Percentiles rank a stretch among this genome's conserved stretches.
Conservation (phyloP, 2,113 vertebrate genomes). For the Chloropsis hardwickii region DNA sequence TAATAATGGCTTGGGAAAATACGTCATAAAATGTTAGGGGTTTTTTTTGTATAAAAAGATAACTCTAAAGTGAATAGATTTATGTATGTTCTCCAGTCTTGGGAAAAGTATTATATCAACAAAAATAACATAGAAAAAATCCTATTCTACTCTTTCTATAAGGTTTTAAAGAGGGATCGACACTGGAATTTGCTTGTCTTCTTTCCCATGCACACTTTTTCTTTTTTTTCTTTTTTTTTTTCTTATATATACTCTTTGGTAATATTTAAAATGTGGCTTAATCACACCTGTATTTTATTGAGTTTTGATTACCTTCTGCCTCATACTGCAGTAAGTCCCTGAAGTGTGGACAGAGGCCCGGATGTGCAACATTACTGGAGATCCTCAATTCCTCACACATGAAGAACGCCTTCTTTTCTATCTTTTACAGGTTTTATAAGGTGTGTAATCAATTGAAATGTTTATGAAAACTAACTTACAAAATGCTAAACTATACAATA, state of each 20-base stretch:
- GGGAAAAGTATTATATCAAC: neutral
- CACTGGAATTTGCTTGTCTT: neutral
- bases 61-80: neutral
- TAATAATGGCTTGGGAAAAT: neutral
- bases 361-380: neutral
- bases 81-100: neutral
- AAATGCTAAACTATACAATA: neutral
- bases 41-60: neutral
- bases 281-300: neutral
- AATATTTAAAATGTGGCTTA: neutral
- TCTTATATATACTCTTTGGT: neutral
- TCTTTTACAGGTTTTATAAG: neutral
- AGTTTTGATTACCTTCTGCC: neutral
- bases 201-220: neutral
- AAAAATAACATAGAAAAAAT: neutral
- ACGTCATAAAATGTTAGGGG: neutral
- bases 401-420: neutral
- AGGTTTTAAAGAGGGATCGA: neutral
- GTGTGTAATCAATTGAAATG: neutral
- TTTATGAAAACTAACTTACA: neutral
- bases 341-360: neutral
- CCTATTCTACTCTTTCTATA: neutral
- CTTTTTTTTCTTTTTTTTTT: neutral
- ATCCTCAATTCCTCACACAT: neutral
- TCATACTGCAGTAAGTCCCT: neutral